These are phyloP conservation scores for Hemiscyllium ocellatum DNA, from an alignment of 2,113 vertebrate genomes.

Conservation along the genomic window DNA sequence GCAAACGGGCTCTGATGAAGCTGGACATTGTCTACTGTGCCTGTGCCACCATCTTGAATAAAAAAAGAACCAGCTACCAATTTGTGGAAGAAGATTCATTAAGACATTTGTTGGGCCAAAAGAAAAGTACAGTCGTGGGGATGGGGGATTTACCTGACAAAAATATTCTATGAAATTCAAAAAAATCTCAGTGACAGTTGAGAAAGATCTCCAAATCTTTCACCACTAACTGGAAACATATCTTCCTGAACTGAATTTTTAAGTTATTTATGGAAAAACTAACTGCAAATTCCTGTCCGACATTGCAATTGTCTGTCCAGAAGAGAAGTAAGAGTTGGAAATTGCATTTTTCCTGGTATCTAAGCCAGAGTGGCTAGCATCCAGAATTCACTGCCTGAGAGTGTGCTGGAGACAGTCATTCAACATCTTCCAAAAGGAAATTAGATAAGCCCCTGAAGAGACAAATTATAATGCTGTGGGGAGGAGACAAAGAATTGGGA, in stretches of 20 bases:
- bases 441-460: too few species aligned
- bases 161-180: background rate
- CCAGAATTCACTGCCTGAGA: too few species aligned
- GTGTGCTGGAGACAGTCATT: too few species aligned
- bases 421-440: too few species aligned
- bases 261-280: background rate
- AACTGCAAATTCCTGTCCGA: background rate
- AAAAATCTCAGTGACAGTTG: background rate
- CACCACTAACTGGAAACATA: background rate
- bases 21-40: too few species aligned
- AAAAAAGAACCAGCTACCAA: background rate
- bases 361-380: too few species aligned
- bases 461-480: too few species aligned
- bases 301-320: background rate
- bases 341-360: background rate
- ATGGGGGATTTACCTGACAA: background rate
- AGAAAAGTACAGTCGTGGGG: background rate
- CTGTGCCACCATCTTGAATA: background rate
- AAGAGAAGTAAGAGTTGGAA: background rate
- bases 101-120: too few species aligned
- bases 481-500: too few species aligned
- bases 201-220: background rate
- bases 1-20: too few species aligned
- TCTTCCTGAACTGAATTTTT: background rate
- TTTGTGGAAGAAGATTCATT: too few species aligned